Evolutionary conservation across 2,888 invertebrate genomes (phyloP), one percentile per base, ranked within the genome.

Genomic region (Amphipyra tragopoginis): DNA sequence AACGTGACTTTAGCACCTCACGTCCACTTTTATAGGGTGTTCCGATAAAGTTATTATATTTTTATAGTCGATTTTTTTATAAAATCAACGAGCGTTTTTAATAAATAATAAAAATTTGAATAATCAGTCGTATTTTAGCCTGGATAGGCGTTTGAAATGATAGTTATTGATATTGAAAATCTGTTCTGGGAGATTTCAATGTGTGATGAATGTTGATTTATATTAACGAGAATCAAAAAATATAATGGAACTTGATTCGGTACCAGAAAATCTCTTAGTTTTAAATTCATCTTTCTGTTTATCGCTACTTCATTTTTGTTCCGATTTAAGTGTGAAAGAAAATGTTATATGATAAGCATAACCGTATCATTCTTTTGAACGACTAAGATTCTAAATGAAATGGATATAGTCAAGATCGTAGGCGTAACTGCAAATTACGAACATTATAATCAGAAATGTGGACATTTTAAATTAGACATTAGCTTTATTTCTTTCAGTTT

Each of bases 1-100:
- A 85, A 93, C 93, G 93, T 93, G 93, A 91, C 85, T 87, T 75
- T 86, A 85, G 91, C 93, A 93, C 93, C 89, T 88, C 72, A 68
- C 80, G 74, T 72, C 66, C 44, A 54, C 13, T 52, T 47, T 54
- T 77, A 88, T 71, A 85, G 85, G 80, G 62, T 85, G 81, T 60
- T 80, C 48, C 58, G 15, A 64, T 76, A 63, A 68, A 59, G 63
- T 40, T 54, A 69, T 65, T 63, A 65, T 42, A 53, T 48, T 62
- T 55, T 70, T 70, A 56, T 43, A n/a, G 40, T 2, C 5, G 0
- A 26, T 44, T 63, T 62, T 58, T 59, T 34, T 57, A 51, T 5
- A 7, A 7, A 50, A 38, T 54, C 40, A 48, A 58, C 6, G 9
- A 43, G 11, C 26, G 15, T 33, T 53, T 53, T 62, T 52, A 53